Conservation (phyloP, 2,888 invertebrate genomes). For the Parapristionchus giblindavisi region DNA sequence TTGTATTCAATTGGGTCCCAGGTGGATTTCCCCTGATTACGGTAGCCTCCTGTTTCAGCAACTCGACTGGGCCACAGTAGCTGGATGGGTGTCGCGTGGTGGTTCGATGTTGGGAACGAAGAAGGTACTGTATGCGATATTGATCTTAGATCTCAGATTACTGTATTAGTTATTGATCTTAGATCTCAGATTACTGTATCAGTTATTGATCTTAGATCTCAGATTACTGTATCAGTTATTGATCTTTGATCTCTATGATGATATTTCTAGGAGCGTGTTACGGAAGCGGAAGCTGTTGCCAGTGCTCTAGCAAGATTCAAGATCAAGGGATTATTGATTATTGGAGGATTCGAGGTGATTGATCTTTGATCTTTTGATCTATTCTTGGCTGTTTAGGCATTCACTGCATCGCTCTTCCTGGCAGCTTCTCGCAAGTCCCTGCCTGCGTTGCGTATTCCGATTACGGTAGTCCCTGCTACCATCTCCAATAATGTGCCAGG, state of each 20-base stretch:
- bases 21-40: neutral
- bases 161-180: neutral
- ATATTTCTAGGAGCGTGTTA: conserved; percentile 40
- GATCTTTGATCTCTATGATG: no score
- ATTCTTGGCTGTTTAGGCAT: conserved; percentile 76
- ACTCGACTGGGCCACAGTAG: conserved; percentile 38
- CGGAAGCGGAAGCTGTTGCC: conserved; percentile 45
- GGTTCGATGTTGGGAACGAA: conserved; percentile 45
- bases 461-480: conserved; percentile 91
- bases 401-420: conserved; percentile 82
- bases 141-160: neutral
- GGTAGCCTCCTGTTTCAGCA: neutral
- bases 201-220: no score
- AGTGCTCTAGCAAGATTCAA: conserved; percentile 40
- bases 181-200: no score
- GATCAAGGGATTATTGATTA: conserved; percentile 45
- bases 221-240: no score
- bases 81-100: conserved; percentile 47
- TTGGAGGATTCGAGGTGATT: conserved; percentile 45
- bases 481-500: conserved; percentile 99
- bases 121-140: conserved; percentile 11
- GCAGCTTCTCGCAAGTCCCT: conserved; percentile 78
- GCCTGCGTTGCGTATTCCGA: conserved; percentile 89
- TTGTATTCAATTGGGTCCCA: neutral
- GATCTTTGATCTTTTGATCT: neutral